A percentile compares a stretch with the other conserved stretches of the same genome.
Conservation (phyloP, 2,888 invertebrate species). For the Digitonthophagus gazella region DNA sequence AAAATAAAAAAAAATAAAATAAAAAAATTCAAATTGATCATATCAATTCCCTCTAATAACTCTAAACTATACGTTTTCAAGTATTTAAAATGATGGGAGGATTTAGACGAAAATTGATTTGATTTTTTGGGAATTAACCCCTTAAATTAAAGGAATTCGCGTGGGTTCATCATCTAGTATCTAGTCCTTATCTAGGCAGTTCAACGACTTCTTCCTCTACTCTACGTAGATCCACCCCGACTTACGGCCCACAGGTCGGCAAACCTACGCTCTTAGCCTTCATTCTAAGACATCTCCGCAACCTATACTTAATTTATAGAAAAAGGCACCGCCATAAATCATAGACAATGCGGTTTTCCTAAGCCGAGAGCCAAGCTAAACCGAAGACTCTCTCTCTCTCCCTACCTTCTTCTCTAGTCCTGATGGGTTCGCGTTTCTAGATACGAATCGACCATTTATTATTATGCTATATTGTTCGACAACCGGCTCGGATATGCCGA, state of each 20-base stretch:
- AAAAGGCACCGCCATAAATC: conserved; percentile 31
- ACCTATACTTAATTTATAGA: conserved; percentile 32
- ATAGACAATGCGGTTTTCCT: conserved; percentile 24
- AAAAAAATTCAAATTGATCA: too few relatives aligned
- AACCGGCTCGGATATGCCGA: neutral
- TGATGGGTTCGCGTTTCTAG: conserved; percentile 11
- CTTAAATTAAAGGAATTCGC: too few relatives aligned
- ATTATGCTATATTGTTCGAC: conserved; percentile 17
- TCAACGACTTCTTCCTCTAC: conserved; percentile 42
- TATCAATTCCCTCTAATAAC: too few relatives aligned
- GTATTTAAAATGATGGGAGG: too few relatives aligned
- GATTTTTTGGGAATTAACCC: too few relatives aligned
- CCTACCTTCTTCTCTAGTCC: neutral
- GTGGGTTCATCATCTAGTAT: too few relatives aligned
- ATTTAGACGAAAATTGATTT: too few relatives aligned
- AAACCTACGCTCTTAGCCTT: conserved; percentile 32
- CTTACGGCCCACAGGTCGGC: conserved; percentile 38
- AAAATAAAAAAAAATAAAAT: too few relatives aligned
- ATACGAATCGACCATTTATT: conserved; percentile 16
- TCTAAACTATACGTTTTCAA: too few relatives aligned
- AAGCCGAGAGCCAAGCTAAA: too few relatives aligned
- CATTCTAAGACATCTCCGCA: conserved; percentile 29
- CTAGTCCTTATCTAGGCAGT: too few relatives aligned
- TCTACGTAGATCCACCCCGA: neutral
- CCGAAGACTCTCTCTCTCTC: neutral